Conservation (phyloP, 37 sponge, comb jelly and placozoan genomes). For the Ianthella basta region DNA sequence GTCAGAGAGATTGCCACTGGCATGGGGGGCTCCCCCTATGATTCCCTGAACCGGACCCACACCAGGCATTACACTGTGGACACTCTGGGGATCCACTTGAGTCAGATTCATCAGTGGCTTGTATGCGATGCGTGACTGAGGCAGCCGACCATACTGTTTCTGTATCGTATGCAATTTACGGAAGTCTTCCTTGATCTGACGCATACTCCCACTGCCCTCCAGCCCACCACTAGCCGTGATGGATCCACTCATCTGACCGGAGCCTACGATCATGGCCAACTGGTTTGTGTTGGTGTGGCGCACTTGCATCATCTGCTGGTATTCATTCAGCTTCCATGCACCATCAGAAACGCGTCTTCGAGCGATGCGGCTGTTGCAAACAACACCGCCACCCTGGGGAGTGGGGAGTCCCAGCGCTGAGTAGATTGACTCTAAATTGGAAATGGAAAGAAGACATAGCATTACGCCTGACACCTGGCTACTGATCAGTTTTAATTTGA, state of each 20-base stretch:
- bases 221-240: background rate
- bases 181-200: slow-evolving; percentile 1
- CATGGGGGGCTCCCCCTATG: background rate
- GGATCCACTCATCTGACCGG: slow-evolving; percentile 1
- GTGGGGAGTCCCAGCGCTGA: too few relatives aligned
- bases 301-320: background rate
- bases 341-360: background rate
- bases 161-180: background rate
- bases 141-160: slow-evolving; percentile 8
- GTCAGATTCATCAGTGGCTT: slow-evolving; percentile 14
- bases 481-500: too few relatives aligned
- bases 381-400: too few relatives aligned
- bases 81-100: background rate
- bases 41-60: background rate
- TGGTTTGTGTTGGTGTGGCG: background rate
- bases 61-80: background rate
- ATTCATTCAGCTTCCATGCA: background rate
- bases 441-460: too few relatives aligned
- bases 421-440: too few relatives aligned
- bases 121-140: background rate
- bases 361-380: too few relatives aligned
- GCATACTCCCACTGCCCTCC: slow-evolving; percentile 1
- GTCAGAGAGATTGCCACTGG: slow-evolving; percentile 12
- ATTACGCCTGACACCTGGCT: too few relatives aligned
- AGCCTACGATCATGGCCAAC: background rate